These are phyloP conservation scores for Onthophagus sagittarius DNA, from an alignment of 2,888 invertebrate species.

Conservation along the genomic window DNA sequence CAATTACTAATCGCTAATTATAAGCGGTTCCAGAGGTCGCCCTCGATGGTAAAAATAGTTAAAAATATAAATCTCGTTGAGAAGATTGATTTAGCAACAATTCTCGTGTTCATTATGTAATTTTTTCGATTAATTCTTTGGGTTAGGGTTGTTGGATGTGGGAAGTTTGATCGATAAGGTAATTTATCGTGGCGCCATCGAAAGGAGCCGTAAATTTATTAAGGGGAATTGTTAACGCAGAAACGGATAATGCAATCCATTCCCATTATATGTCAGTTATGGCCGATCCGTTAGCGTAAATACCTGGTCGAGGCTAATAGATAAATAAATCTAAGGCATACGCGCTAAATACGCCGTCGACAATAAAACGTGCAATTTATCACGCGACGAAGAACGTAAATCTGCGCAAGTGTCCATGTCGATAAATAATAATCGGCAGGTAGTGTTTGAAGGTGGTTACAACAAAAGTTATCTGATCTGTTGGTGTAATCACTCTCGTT, in stretches of 20 bases:
- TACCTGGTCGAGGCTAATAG: slow-evolving; percentile 1
- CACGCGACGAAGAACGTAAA: background rate
- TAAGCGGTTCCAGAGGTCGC: background rate
- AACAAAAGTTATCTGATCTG: background rate
- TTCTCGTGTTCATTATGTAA: too few species aligned
- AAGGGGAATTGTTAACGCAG: background rate
- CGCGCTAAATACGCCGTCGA: slow-evolving; percentile 4
- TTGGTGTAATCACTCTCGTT: background rate
- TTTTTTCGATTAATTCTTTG: too few species aligned
- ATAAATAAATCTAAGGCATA: slow-evolving; percentile 6
- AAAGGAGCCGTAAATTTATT: background rate
- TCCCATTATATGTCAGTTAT: slow-evolving; percentile 4
- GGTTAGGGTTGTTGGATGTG: background rate
- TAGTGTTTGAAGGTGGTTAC: background rate
- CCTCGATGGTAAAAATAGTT: too few species aligned
- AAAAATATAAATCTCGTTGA: too few species aligned
- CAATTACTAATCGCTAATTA: background rate
- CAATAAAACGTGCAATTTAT: slow-evolving; percentile 7
- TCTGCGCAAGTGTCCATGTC: background rate
- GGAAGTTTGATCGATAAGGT: background rate
- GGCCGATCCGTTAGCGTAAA: slow-evolving; percentile 3
- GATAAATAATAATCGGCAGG: slow-evolving; percentile 7
- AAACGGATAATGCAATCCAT: background rate
- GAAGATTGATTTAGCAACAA: too few species aligned
- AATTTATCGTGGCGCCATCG: background rate